Evolutionary conservation across 1,140 invertebrate species (phyloP).

Genomic region (Pararge aegeria): DNA sequence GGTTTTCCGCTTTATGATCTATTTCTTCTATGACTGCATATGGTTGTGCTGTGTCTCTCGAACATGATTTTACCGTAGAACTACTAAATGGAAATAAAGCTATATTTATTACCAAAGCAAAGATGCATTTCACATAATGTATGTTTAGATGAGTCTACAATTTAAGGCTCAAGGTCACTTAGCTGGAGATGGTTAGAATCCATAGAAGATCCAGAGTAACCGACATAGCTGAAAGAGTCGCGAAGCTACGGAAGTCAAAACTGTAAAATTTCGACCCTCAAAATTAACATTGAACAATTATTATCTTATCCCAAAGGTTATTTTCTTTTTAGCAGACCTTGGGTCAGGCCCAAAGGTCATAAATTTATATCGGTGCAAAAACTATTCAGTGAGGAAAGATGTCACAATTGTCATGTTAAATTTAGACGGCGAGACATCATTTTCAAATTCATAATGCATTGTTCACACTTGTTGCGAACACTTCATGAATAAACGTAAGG

Average conservation of each 20-base stretch:
- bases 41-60: too few relatives aligned
- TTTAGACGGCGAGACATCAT: conserved; percentile 6
- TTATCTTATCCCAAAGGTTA: conserved; percentile 5
- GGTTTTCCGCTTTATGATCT: not conserved
- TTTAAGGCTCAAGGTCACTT: too few relatives aligned
- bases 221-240: too few relatives aligned
- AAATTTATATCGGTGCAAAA: conserved; percentile 10
- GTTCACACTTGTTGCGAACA: not conserved
- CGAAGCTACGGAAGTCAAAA: too few relatives aligned
- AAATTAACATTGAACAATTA: not conserved
- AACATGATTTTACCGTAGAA: too few relatives aligned
- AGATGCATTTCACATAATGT: too few relatives aligned
- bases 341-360: conserved; percentile 26
- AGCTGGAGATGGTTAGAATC: too few relatives aligned
- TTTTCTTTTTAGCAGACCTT: conserved; percentile 11
- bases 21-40: not conserved
- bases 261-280: too few relatives aligned
- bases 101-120: too few relatives aligned
- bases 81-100: too few relatives aligned
- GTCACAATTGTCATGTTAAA: conserved; percentile 15
- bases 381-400: conserved; percentile 14
- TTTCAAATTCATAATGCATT: not conserved
- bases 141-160: too few relatives aligned
- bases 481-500: not conserved
- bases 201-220: too few relatives aligned